A percentile compares a stretch with the other conserved stretches of the same genome.
phyloP scores from a whole-genome alignment of 2,888 invertebrate genomes.

The Stomorhina lunata region DNA sequence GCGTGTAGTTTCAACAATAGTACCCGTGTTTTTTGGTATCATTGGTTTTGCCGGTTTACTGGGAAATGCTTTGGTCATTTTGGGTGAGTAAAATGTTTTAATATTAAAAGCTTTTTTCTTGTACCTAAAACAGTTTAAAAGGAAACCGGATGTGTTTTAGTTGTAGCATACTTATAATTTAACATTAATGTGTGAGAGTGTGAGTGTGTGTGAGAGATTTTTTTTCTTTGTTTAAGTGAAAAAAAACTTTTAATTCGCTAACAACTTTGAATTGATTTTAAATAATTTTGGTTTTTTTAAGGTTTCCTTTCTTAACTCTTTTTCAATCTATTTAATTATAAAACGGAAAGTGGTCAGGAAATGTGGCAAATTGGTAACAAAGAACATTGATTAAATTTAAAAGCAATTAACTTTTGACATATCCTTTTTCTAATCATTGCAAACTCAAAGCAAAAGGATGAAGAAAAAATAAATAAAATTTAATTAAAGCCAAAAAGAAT shows the following conservation, averaged over 20 bases:
- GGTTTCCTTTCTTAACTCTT: too few species aligned
- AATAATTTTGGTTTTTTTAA: neutral
- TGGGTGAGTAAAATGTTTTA: constrained; percentile 79
- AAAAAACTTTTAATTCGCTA: neutral
- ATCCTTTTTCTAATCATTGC: too few species aligned
- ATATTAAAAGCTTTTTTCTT: neutral
- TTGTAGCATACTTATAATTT: too few species aligned
- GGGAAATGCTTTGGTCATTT: constrained; percentile 93
- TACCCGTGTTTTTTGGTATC: constrained; percentile 91
- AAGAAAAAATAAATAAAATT: too few species aligned
- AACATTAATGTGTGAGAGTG: neutral
- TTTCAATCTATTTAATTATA: neutral
- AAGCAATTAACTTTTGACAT: neutral
- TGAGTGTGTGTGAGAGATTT: neutral
- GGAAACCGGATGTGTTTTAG: constrained; percentile 18
- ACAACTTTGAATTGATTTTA: neutral
- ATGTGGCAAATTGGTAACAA: neutral
- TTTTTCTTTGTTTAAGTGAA: neutral
- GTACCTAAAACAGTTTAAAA: neutral
- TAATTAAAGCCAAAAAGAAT: too few species aligned
- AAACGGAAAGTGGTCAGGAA: neutral
- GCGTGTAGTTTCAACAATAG: constrained; percentile 86
- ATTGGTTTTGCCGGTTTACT: constrained; percentile 93
- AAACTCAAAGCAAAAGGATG: too few species aligned
- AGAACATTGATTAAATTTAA: neutral